Percentiles rank a stretch among this genome's conserved stretches.
Conservation (phyloP, 2,797 vertebrate genomes). For the Sphenopsis melanotis region DNA sequence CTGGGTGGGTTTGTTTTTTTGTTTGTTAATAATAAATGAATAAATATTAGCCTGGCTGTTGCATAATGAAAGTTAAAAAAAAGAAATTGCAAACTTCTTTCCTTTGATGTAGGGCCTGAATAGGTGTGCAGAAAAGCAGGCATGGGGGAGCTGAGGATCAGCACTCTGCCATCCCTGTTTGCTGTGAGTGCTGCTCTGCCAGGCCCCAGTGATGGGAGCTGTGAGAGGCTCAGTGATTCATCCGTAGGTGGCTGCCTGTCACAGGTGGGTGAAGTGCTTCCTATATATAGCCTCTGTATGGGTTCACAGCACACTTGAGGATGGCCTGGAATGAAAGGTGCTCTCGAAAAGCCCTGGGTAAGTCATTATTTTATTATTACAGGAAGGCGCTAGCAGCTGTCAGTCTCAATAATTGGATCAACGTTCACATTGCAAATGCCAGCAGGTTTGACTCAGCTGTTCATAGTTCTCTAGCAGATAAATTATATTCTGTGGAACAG, state of each 20-base stretch:
- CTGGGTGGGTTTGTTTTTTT: background rate
- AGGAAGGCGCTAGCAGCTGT: background rate
- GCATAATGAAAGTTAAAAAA: background rate
- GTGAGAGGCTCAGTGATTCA: constrained; percentile 49
- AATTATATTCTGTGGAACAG: background rate
- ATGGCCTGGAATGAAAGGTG: constrained; percentile 34
- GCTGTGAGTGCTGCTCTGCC: background rate
- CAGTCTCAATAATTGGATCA: constrained; percentile 35
- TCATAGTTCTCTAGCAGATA: background rate
- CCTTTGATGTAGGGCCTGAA: background rate
- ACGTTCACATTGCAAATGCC: background rate
- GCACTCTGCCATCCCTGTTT: background rate
- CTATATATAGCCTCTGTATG: constrained; percentile 34
- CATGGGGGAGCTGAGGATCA: background rate
- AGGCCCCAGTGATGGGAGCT: background rate
- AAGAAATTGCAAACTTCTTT: background rate
- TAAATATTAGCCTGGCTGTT: background rate
- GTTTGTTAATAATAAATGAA: background rate
- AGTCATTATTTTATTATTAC: constrained; percentile 22
- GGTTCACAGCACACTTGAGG: background rate
- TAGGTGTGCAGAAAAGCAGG: background rate
- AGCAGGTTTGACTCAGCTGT: constrained; percentile 32
- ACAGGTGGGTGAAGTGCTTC: constrained; percentile 5
- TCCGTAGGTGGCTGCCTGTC: constrained; percentile 50
- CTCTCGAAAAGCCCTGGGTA: background rate